Base-by-base conservation (phyloP, 2,888 invertebrate genomes). In the Aleiodes testaceus region DNA sequence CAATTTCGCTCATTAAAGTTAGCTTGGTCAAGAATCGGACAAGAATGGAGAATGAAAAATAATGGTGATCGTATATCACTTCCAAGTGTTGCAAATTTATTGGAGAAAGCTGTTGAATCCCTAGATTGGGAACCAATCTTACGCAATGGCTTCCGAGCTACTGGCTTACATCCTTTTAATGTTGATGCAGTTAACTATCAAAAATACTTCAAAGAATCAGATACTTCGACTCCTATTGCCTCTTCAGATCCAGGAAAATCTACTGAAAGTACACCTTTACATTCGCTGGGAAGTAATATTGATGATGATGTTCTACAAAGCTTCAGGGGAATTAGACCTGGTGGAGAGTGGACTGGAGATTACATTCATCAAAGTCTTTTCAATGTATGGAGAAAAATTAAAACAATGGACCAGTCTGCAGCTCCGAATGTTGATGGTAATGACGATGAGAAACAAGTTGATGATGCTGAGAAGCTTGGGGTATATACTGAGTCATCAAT, bases 1-100 rank as follows among this genome's bases (percentile, higher is more conserved):
- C 80, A n/a, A 77, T 87, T 30, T 75, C 79, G 77, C 65, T 77
- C 83, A 11, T 69, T 87, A 14, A 85, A 86, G 76, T 47, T 30
- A 42, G 70, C 65, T 63, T 85, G 84, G 84, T 83, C 77, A 70
- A 79, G 80, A 68, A 74, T 70, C 7, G 78, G 80, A 12, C 73
- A 75, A 42, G 53, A 79, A 22, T 83, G 80, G 81, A 69, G 79
- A 69, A 69, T 80, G 45, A 47, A 80, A 63, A 77, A 80, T 70
- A 69, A 78, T 20, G 75, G 75, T 6, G 22, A 69, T 63, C 69
- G 72, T 69, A 55, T 82, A n/a, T 6, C 3, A 47, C n/a, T n/a
- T 1, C 4, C 47, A 9, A 11, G 18, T 4, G 36, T 61, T 42
- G 16, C 22, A 6, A 12, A 16, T 18, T 11, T 61, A n/a, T 9